Percentiles rank a stretch among this genome's conserved stretches.
These are phyloP conservation scores for Drosophila neotestacea DNA, from an alignment of 2,888 invertebrate genomes.

Conservation along the genomic window DNA sequence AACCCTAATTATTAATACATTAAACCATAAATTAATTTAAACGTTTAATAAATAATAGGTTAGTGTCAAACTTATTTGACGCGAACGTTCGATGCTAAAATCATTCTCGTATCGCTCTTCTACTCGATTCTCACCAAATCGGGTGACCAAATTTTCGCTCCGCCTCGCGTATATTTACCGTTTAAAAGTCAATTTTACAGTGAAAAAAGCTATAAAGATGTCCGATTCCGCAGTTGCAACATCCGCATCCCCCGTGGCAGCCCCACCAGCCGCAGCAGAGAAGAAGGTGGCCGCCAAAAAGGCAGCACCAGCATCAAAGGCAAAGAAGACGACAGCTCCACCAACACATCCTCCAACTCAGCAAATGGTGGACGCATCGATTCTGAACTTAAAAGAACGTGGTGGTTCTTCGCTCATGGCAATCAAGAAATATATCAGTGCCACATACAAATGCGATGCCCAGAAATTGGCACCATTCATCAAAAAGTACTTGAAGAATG, in stretches of 20 bases:
- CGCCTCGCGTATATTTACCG: neutral
- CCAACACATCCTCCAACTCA: constrained; percentile 53
- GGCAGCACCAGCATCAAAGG: constrained; percentile 28
- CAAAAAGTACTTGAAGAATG: constrained; percentile 86
- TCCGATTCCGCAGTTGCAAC: constrained; percentile 48
- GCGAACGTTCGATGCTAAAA: constrained; percentile 12
- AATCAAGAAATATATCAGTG: constrained; percentile 57
- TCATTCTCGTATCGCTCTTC: constrained; percentile 20
- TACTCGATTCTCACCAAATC: constrained; percentile 42
- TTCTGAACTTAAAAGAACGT: constrained; percentile 55
- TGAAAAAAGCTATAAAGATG: constrained; percentile 40
- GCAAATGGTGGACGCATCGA: constrained; percentile 58
- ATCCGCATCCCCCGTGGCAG: constrained; percentile 48
- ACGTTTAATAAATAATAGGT: constrained; percentile 6
- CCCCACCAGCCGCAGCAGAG: constrained; percentile 29
- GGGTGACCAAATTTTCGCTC: constrained; percentile 11
- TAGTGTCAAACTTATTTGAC: constrained; percentile 9
- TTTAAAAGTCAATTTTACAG: neutral
- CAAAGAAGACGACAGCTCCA: constrained; percentile 28
- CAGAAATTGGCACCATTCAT: constrained; percentile 86
- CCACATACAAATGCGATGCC: constrained; percentile 59
- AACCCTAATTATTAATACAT: neutral
- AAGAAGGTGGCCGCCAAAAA: constrained; percentile 47
- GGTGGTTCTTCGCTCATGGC: constrained; percentile 60
- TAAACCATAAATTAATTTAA: neutral